These are phyloP conservation scores for Psittacula echo DNA, from an alignment of 2,797 vertebrate species.

Conservation along the genomic window DNA sequence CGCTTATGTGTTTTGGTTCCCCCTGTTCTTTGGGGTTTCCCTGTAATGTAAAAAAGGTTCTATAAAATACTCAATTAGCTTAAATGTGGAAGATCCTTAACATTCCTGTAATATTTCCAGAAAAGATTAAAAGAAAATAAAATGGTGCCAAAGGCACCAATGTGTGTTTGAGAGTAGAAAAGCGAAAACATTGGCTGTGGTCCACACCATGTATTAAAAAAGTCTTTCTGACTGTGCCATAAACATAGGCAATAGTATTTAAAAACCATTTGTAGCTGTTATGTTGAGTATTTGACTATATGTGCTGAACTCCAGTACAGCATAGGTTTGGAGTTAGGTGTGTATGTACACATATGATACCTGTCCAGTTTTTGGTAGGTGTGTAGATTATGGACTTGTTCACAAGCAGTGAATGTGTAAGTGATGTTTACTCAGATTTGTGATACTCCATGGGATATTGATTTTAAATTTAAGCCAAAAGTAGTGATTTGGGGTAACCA, in stretches of 20 bases:
- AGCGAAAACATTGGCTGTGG: not conserved
- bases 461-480: not conserved
- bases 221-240: not conserved
- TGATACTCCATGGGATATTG: not conserved
- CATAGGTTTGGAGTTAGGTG: not conserved
- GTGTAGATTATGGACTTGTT: not conserved
- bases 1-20: not conserved
- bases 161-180: not conserved
- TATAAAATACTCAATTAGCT: not conserved
- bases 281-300: accelerated
- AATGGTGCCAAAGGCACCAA: not conserved
- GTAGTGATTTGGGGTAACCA: not conserved
- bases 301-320: not conserved
- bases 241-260: not conserved
- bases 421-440: not conserved
- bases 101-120: not conserved
- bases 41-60: not conserved
- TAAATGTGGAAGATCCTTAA: not conserved
- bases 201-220: not conserved
- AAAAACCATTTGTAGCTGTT: not conserved
- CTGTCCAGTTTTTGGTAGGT: not conserved
- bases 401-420: not conserved
- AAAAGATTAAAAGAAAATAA: not conserved
- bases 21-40: not conserved
- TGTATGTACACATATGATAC: not conserved